These are phyloP conservation scores for Stichopus horrens DNA, from an alignment of 53 echinoderm and acorn worm species.

Conservation along the genomic window DNA sequence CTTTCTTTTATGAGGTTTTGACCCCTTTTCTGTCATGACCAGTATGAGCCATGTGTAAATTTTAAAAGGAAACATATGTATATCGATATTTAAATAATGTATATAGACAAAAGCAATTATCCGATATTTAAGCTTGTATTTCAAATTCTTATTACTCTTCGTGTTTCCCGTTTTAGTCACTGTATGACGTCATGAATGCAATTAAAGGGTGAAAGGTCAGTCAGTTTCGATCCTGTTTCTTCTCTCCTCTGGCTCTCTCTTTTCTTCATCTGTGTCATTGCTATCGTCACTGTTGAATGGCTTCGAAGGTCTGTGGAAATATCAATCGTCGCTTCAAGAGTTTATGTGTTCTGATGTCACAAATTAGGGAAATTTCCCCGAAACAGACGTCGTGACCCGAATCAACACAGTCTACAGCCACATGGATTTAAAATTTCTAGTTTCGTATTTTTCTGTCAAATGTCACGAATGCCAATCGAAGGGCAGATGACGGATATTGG, in stretches of 20 bases:
- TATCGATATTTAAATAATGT: not conserved
- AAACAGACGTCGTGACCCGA: too few relatives aligned
- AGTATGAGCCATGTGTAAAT: not conserved
- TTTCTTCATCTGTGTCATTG: too few relatives aligned
- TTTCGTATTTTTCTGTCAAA: too few relatives aligned
- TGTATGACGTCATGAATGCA: not conserved
- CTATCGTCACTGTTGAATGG: too few relatives aligned
- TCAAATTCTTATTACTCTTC: not conserved
- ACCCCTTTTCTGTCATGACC: not conserved
- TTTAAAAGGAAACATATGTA: not conserved
- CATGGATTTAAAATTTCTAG: too few relatives aligned
- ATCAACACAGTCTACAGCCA: too few relatives aligned
- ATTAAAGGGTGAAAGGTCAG: not conserved
- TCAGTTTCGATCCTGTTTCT: not conserved
- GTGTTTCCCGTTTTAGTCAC: not conserved
- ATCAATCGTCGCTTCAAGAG: too few relatives aligned
- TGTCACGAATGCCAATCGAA: too few relatives aligned
- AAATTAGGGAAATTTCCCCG: too few relatives aligned
- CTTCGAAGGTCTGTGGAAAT: too few relatives aligned
- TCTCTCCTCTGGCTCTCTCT: not conserved
- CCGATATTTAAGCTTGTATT: conserved; percentile 1
- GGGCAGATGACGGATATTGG: too few relatives aligned
- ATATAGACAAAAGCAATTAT: not conserved
- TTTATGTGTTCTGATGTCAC: too few relatives aligned
- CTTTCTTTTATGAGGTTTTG: not conserved